Evolutionary conservation across 2,888 invertebrate genomes (phyloP), one percentile per base, ranked within the genome.

Genomic region (Folsomia manolachei): DNA sequence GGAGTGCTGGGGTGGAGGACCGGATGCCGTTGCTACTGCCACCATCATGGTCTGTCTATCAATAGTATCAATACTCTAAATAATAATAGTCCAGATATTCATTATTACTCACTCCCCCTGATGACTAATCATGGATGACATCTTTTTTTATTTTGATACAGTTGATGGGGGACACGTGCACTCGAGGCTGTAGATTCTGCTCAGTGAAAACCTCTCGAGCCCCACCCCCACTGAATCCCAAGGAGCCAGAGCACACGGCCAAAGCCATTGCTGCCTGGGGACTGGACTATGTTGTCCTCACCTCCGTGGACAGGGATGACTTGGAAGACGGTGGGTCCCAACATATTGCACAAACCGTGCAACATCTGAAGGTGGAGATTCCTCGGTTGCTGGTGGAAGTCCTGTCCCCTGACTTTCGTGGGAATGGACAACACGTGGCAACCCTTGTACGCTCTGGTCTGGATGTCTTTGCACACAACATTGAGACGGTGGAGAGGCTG

Each of bases 91-190:
- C n/a, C n/a, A n/a, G n/a, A n/a, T n/a, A n/a, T n/a, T n/a, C n/a
- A n/a, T n/a, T n/a, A n/a, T n/a, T n/a, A n/a, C n/a, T n/a, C n/a
- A n/a, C n/a, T n/a, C n/a, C n/a, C n/a, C n/a, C n/a, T n/a, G n/a
- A n/a, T n/a, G n/a, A n/a, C n/a, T n/a, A n/a, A n/a, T n/a, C n/a
- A n/a, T n/a, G n/a, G n/a, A n/a, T n/a, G n/a, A 19, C 11, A 56
- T 56, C 56, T 56, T 7, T 56, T 56, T 56, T 56, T 14, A 21
- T 14, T 19, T 56, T 56, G 51, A 11, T 21, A 11, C 39, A 95
- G 95, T 86, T 98, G 61, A 90, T 99, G 89, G 99, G 99, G n/a
- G 98, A 99, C 84, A 97, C 97, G 0, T 99, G 99, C 83, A 99
- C 99, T 0, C 88, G 99, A 76, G 98, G 97, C 25, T 99, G 99